Evolutionary conservation across 2,888 invertebrate species (phyloP).

Genomic region (Phanerotoma sp.): DNA sequence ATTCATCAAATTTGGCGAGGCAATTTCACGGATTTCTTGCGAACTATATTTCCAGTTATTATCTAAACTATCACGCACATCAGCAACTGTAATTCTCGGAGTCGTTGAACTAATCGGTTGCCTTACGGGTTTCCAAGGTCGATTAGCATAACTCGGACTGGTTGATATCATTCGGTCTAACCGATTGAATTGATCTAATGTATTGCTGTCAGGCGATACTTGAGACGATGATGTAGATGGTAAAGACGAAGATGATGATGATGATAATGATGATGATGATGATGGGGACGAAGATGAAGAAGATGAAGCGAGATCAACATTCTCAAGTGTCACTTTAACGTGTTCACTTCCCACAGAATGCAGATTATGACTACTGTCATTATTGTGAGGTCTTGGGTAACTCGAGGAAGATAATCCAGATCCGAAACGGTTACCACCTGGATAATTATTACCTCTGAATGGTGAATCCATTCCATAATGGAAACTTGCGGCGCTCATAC

Average conservation of each 20-base stretch:
- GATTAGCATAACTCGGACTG: conserved; percentile 9
- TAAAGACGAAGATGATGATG: neutral
- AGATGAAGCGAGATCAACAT: neutral
- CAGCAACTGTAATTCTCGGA: neutral
- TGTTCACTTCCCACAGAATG: neutral
- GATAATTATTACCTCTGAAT: conserved; percentile 3
- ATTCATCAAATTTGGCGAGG: conserved; percentile 23
- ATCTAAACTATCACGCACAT: neutral
- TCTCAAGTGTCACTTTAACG: neutral
- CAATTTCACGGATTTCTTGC: conserved; percentile 25
- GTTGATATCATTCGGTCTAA: conserved; percentile 30
- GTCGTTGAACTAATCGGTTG: neutral
- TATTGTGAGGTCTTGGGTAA: neutral
- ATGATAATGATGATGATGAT: neutral
- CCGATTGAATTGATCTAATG: conserved; percentile 17
- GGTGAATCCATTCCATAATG: conserved; percentile 14
- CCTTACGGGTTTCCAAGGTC: conserved; percentile 1
- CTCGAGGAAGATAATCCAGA: no score
- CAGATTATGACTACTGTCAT: neutral
- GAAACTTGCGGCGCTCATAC: neutral
- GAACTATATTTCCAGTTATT: conserved; percentile 12
- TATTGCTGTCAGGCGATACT: conserved; percentile 1
- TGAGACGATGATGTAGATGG: neutral
- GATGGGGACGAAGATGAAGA: neutral
- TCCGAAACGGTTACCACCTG: neutral